These are phyloP conservation scores for Marcusenius ussheri DNA, from an alignment of 2,113 vertebrate genomes.

Conservation along the genomic window DNA sequence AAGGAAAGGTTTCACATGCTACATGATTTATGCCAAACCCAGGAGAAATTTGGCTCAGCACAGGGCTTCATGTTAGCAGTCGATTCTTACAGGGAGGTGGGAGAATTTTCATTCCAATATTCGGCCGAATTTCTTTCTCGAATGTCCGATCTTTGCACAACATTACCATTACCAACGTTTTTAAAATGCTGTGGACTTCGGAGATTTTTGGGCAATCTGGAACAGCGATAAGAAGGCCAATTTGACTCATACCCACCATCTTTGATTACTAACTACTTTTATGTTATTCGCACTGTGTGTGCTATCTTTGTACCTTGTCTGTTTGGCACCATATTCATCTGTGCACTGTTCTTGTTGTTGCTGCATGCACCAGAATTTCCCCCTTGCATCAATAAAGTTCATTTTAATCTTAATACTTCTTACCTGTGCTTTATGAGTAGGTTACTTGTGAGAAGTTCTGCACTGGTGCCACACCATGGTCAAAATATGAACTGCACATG, in stretches of 20 bases:
- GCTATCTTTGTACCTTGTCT: background rate
- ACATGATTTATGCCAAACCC: background rate
- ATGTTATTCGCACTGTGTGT: background rate
- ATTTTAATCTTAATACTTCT: background rate
- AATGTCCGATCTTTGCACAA: background rate
- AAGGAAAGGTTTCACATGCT: background rate
- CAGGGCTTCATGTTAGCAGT: background rate
- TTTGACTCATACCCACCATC: background rate
- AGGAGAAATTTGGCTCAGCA: background rate
- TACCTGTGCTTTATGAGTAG: background rate
- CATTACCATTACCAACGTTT: background rate
- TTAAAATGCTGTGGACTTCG: background rate
- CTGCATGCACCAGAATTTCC: background rate
- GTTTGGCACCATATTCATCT: background rate
- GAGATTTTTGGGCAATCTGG: background rate
- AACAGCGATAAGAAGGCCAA: background rate
- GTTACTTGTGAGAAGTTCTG: background rate
- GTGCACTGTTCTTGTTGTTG: background rate
- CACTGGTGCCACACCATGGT: background rate
- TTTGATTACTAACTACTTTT: background rate
- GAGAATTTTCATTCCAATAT: background rate
- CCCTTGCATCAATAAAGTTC: background rate
- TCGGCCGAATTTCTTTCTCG: background rate
- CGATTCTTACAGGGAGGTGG: background rate
- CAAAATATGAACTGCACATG: background rate